phyloP scores from a whole-genome alignment of 2,797 vertebrate genomes.

The Melanotaenia maccullochi region DNA sequence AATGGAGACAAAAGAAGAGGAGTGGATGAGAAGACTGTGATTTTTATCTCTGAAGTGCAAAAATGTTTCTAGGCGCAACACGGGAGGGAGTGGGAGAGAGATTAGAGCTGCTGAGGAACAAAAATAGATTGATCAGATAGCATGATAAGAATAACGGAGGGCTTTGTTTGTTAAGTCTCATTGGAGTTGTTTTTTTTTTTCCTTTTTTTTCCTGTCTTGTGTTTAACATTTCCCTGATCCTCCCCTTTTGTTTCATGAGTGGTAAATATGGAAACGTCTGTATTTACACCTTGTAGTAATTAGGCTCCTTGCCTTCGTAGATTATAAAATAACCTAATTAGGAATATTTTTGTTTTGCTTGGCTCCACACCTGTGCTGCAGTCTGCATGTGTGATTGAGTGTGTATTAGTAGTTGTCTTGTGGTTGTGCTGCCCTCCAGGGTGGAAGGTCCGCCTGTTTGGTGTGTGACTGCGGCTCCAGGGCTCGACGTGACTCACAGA shows the following conservation, averaged over 20 bases:
- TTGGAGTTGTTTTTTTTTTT: conserved; percentile 41
- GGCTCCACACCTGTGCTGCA: conserved; percentile 70
- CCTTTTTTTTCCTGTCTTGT: conserved; percentile 53
- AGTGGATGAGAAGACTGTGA: conserved; percentile 80
- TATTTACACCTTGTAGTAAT: conserved; percentile 80
- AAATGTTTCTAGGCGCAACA: conserved; percentile 77
- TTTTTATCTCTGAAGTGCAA: conserved; percentile 83
- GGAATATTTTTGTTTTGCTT: conserved; percentile 76
- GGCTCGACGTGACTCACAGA: conserved; percentile 61
- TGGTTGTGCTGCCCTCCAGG: conserved; percentile 59
- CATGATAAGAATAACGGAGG: conserved; percentile 76
- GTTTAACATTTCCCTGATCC: conserved; percentile 73
- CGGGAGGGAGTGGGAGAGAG: conserved; percentile 79
- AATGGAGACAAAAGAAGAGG: conserved; percentile 82
- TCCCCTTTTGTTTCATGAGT: conserved; percentile 64
- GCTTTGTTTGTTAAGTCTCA: conserved; percentile 79
- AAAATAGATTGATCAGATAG: conserved; percentile 84
- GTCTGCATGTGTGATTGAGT: conserved; percentile 32
- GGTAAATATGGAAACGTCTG: conserved; percentile 78
- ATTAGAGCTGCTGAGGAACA: conserved; percentile 80
- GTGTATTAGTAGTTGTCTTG: conserved; percentile 23
- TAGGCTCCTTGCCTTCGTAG: conserved; percentile 71
- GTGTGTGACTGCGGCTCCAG: conserved; percentile 47
- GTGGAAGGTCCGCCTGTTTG: conserved; percentile 42
- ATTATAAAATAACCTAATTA: conserved; percentile 81